Conservation (phyloP, 2,113 vertebrate species). For the Caretta caretta region DNA sequence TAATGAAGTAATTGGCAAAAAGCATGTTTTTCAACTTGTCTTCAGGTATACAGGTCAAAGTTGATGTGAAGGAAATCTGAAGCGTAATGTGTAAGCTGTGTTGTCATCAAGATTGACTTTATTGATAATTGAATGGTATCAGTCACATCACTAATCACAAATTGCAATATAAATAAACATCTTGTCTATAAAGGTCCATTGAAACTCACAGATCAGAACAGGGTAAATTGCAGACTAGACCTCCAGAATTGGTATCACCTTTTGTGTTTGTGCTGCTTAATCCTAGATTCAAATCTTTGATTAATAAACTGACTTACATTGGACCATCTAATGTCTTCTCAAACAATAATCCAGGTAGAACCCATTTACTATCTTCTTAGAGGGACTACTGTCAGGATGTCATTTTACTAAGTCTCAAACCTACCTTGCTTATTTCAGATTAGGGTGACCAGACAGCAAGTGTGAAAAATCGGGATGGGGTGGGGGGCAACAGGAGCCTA, state of each 20-base stretch:
- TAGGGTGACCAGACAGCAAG: no score
- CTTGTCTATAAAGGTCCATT: not conserved
- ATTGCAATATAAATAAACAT: not conserved
- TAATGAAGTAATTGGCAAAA: not conserved
- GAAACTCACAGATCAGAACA: not conserved
- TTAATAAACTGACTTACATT: not conserved
- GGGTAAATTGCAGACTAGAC: not conserved
- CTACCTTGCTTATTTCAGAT: not conserved
- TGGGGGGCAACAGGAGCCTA: no score
- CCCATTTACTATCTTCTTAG: not conserved
- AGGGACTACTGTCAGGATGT: not conserved
- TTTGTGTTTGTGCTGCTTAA: not conserved
- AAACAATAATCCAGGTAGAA: not conserved
- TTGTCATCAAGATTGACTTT: not conserved
- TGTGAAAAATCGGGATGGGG: no score
- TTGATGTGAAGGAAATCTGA: not conserved
- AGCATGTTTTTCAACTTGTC: not conserved
- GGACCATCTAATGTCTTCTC: not conserved
- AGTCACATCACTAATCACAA: not conserved
- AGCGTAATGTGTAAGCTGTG: not conserved
- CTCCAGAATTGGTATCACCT: not conserved
- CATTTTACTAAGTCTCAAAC: not conserved
- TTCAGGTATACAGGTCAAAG: not conserved
- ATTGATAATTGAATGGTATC: not conserved
- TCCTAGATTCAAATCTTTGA: not conserved